These are phyloP conservation scores for Erethizon dorsatum DNA, from an alignment of 2,797 vertebrate species.

Conservation along the genomic window DNA sequence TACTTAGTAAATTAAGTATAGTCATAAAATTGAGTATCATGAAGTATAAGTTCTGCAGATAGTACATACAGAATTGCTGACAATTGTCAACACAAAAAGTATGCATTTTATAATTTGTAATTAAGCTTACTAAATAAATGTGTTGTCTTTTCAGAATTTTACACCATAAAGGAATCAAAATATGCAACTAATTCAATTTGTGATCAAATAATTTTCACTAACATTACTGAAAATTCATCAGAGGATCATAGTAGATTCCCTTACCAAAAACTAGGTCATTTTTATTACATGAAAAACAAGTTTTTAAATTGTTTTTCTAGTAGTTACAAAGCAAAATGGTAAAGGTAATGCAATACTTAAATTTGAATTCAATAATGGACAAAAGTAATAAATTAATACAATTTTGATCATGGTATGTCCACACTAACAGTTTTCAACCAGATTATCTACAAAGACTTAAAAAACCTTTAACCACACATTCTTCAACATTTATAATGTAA, in stretches of 20 bases:
- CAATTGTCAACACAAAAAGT: neutral
- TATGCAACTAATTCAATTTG: neutral
- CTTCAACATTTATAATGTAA: neutral
- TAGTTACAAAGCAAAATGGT: neutral
- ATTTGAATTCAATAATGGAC: neutral
- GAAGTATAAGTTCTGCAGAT: neutral
- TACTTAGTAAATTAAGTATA: neutral
- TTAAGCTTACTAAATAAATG: neutral
- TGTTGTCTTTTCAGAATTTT: neutral
- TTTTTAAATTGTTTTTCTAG: neutral
- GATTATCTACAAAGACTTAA: neutral
- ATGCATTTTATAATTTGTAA: neutral
- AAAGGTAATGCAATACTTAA: neutral
- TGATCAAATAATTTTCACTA: neutral
- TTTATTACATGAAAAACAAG: neutral
- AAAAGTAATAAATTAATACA: neutral
- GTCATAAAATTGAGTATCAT: neutral
- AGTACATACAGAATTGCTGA: neutral
- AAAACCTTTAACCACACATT: neutral
- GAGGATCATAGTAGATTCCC: neutral
- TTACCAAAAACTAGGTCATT: neutral
- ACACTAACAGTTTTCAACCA: neutral
- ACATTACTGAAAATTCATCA: neutral
- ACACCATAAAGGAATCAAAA: neutral
- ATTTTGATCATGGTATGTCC: neutral